Evolutionary conservation across 2,888 invertebrate genomes (phyloP), one percentile per base, ranked within the genome.

Genomic region (Plagiodera versicolora): DNA sequence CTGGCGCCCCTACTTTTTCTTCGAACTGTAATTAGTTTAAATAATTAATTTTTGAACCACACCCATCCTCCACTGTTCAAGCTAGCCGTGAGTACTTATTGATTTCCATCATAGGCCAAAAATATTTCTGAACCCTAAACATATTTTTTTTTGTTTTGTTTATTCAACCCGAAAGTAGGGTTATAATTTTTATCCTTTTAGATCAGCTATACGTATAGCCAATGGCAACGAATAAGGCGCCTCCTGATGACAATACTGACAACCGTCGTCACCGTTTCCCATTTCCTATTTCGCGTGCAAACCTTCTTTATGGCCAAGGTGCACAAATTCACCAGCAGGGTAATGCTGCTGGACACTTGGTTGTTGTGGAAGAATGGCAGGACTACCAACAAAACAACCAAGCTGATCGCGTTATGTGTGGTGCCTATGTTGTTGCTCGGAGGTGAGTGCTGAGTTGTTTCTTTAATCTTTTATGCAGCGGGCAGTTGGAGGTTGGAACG

Each of bases 401-500:
- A 66, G 48, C 63, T 80, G 50, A 30, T 74, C 8, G 68, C 70
- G 6, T 65, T 87, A 52, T 77, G 84, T 39, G 66, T 86, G 16
- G 66, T 87, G 67, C 85, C 86, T 0, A 75, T 86, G 48, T 67
- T 86, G 47, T 69, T 87, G 60, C 73, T 86, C 61, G 80, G 81
- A 73, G 87, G 87, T 87, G 77, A 86, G 85, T 61, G 14, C 20
- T 14, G 20, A 19, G 2, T 14, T 39, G 4, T n/a, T 39, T 24
- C 6, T 24, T 47, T 48, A 4, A 16, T 18, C 8, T 30, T 11
- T 24, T 49, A 16, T 39, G 17, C 46, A 10, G 14, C 14, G 16
- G 4, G 4, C n/a, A n/a, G n/a, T n/a, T n/a, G n/a, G n/a, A n/a
- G n/a, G n/a, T n/a, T n/a, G n/a, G n/a, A n/a, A n/a, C n/a, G n/a